phyloP scores from a whole-genome alignment of 2,888 invertebrate species.

The Cryptocephalus primarius region DNA sequence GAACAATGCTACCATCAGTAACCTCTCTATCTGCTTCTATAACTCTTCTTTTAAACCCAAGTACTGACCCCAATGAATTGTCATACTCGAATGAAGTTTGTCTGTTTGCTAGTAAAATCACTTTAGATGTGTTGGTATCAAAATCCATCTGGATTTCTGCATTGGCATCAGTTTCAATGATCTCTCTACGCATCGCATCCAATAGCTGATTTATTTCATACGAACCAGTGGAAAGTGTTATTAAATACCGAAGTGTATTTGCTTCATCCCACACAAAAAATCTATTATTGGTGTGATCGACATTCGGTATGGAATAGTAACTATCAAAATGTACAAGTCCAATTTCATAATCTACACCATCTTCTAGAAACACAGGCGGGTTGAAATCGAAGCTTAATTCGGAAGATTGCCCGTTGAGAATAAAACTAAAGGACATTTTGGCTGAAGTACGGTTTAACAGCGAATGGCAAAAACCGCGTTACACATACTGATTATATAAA shows the following conservation, averaged over 20 bases:
- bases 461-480: constrained; percentile 1
- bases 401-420: not conserved
- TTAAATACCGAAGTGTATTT: too few species aligned
- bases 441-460: not conserved
- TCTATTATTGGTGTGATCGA: not conserved
- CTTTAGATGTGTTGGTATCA: not conserved
- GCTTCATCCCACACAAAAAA: too few species aligned
- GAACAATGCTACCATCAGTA: not conserved
- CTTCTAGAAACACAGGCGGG: constrained; percentile 6
- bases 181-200: too few species aligned
- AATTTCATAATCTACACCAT: constrained; percentile 6
- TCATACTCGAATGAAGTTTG: constrained; percentile 1
- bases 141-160: not conserved
- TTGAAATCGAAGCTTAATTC: constrained; percentile 1
- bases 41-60: not conserved
- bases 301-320: constrained; percentile 5
- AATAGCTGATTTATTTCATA: not conserved
- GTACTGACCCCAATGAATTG: not conserved
- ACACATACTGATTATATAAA: constrained; percentile 4
- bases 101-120: not conserved
- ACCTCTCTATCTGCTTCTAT: not conserved
- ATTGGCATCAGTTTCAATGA: not conserved
- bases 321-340: constrained; percentile 6
- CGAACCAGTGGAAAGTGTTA: not conserved
- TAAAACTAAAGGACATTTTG: not conserved